Conservation (phyloP, 2,113 vertebrate species). For the Brachionichthys hirsutus region DNA sequence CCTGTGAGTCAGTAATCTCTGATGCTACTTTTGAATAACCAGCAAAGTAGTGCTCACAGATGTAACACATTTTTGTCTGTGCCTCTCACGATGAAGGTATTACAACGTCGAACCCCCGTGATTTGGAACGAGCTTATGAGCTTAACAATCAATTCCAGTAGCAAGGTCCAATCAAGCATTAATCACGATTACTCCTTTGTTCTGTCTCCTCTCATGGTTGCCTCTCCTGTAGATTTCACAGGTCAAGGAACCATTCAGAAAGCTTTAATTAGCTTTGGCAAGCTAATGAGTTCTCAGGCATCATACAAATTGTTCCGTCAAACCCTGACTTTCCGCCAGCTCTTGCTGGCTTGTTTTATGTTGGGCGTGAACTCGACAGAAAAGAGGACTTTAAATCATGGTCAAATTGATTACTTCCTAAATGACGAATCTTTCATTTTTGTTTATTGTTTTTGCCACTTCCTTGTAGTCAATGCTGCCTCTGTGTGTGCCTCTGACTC, state of each 20-base stretch:
- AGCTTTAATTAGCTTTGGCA: slow-evolving; percentile 73
- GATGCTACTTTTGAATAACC: slow-evolving; percentile 1
- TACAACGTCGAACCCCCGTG: slow-evolving; percentile 12
- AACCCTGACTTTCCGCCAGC: slow-evolving; percentile 66
- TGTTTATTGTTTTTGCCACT: slow-evolving; percentile 38
- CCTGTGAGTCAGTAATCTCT: not conserved
- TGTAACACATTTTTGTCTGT: slow-evolving; percentile 21
- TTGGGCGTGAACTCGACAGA: slow-evolving; percentile 51
- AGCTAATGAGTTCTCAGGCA: slow-evolving; percentile 69
- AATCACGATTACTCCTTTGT: slow-evolving; percentile 67
- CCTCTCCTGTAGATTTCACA: slow-evolving; percentile 61
- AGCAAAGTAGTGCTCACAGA: slow-evolving; percentile 1
- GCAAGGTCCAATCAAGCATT: slow-evolving; percentile 59
- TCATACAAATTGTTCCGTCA: slow-evolving; percentile 76
- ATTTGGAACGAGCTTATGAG: slow-evolving; percentile 37
- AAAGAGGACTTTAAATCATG: slow-evolving; percentile 64
- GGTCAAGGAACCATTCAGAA: slow-evolving; percentile 73
- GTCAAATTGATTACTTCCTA: slow-evolving; percentile 66
- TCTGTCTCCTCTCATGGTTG: slow-evolving; percentile 58
- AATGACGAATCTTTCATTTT: slow-evolving; percentile 61
- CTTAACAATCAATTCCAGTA: slow-evolving; percentile 54
- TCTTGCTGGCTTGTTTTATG: slow-evolving; percentile 59
- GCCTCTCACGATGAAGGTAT: slow-evolving; percentile 11
- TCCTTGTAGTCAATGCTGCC: slow-evolving; percentile 20
- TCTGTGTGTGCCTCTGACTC: slow-evolving; percentile 30